A percentile compares a stretch with the other conserved stretches of the same genome.
phyloP scores from a whole-genome alignment of 2,797 vertebrate species.

The Acestrorhynchus altus region DNA sequence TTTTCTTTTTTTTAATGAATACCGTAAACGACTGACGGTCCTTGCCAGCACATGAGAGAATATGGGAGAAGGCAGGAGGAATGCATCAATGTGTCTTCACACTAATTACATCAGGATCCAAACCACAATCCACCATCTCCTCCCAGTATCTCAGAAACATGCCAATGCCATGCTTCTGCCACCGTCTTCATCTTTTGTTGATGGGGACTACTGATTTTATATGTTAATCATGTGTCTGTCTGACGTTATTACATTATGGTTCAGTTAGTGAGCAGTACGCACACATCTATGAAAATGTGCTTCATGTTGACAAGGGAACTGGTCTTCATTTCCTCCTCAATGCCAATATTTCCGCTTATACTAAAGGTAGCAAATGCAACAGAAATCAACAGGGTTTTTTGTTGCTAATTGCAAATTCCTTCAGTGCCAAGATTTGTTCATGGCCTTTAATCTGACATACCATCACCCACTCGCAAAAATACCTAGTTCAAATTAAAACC shows the following conservation, averaged over 20 bases:
- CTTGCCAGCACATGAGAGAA: conserved; percentile 68
- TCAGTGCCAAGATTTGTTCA: conserved; percentile 69
- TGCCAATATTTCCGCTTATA: conserved; percentile 9
- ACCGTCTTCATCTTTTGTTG: conserved; percentile 13
- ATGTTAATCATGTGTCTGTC: conserved; percentile 4
- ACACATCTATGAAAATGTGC: background rate
- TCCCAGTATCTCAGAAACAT: conserved; percentile 8
- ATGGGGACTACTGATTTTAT: background rate
- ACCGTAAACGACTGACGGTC: conserved; percentile 57
- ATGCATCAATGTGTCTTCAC: conserved; percentile 57
- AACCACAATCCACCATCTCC: conserved; percentile 20
- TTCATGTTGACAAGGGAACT: background rate
- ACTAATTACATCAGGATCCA: conserved; percentile 49
- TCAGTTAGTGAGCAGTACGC: conserved; percentile 11
- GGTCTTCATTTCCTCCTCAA: conserved; percentile 9
- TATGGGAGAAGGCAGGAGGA: conserved; percentile 68
- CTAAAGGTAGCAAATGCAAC: background rate
- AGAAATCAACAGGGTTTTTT: conserved; percentile 39
- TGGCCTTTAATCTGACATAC: conserved; percentile 65
- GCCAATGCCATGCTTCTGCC: conserved; percentile 23
- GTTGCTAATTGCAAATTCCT: conserved; percentile 40
- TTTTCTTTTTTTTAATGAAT: conserved; percentile 64
- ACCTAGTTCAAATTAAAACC: conserved; percentile 3
- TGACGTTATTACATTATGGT: background rate
- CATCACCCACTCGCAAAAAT: conserved; percentile 11